A percentile compares a stretch with the other conserved stretches of the same genome.
These are phyloP conservation scores for Aporophyla lueneburgensis DNA, from an alignment of 2,888 invertebrate genomes.

Conservation along the genomic window DNA sequence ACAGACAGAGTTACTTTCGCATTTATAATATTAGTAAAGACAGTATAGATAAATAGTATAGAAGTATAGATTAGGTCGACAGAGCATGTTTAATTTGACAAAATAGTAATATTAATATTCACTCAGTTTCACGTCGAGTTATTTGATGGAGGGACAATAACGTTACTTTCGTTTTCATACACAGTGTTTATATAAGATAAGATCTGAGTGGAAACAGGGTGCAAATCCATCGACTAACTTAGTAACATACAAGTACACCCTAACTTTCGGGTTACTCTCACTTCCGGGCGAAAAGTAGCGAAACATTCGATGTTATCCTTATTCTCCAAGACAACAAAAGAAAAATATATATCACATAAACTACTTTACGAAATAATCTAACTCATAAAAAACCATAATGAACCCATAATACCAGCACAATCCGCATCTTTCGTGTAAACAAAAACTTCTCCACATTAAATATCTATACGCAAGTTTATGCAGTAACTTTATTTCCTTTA, in stretches of 20 bases:
- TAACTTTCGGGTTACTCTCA: not conserved
- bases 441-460: constrained; percentile 66
- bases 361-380: constrained; percentile 43
- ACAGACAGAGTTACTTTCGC: too few relatives aligned
- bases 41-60: too few relatives aligned
- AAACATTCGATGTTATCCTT: constrained; percentile 30
- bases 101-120: not conserved
- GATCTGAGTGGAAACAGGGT: not conserved
- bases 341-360: constrained; percentile 52
- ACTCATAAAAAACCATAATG: constrained; percentile 56
- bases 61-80: not conserved
- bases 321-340: constrained; percentile 23
- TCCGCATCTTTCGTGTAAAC: constrained; percentile 60
- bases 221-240: not conserved
- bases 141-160: not conserved
- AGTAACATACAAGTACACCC: not conserved
- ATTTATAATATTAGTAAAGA: too few relatives aligned
- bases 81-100: not conserved
- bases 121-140: not conserved
- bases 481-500: constrained; percentile 63
- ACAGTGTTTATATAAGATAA: not conserved
- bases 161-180: not conserved
- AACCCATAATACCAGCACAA: constrained; percentile 54
- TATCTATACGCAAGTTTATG: constrained; percentile 62
- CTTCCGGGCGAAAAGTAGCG: constrained; percentile 19